phyloP scores from a whole-genome alignment of 2,113 vertebrate genomes.

The Mustela lutreola region DNA sequence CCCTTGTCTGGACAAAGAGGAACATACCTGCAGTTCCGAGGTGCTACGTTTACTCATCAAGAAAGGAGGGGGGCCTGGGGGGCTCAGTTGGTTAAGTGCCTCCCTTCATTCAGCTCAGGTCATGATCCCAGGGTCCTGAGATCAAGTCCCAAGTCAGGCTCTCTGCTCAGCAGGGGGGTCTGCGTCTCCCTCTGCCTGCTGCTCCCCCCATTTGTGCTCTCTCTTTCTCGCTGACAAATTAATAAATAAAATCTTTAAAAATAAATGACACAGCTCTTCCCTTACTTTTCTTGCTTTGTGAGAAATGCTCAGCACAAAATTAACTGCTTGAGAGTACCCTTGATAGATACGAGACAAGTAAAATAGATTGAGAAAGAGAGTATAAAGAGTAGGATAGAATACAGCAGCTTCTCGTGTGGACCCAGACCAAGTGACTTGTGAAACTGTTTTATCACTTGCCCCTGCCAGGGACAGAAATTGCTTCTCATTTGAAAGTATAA shows the following conservation, averaged over 20 bases:
- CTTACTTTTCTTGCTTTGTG: not conserved
- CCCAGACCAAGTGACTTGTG: not conserved
- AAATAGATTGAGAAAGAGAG: not conserved
- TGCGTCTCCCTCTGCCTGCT: no score
- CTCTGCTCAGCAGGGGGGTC: no score
- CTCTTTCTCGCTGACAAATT: no score
- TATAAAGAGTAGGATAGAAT: not conserved
- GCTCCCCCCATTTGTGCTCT: no score
- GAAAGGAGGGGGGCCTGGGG: not conserved
- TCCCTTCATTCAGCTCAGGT: not conserved
- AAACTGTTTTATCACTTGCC: not conserved
- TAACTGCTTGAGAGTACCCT: not conserved
- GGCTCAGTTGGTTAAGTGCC: not conserved
- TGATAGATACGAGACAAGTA: not conserved
- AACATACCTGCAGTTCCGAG: not conserved
- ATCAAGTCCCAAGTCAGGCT: no score
- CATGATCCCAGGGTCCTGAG: no score
- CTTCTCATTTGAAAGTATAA: not conserved
- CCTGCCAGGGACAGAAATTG: not conserved
- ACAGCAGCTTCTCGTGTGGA: not conserved
- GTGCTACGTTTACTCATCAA: not conserved
- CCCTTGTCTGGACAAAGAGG: not conserved
- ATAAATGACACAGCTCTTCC: not conserved
- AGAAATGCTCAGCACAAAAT: not conserved
- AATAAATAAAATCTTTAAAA: no score